Evolutionary conservation across 2,888 invertebrate species (phyloP).

Genomic region (Tolmerus cingulatus): DNA sequence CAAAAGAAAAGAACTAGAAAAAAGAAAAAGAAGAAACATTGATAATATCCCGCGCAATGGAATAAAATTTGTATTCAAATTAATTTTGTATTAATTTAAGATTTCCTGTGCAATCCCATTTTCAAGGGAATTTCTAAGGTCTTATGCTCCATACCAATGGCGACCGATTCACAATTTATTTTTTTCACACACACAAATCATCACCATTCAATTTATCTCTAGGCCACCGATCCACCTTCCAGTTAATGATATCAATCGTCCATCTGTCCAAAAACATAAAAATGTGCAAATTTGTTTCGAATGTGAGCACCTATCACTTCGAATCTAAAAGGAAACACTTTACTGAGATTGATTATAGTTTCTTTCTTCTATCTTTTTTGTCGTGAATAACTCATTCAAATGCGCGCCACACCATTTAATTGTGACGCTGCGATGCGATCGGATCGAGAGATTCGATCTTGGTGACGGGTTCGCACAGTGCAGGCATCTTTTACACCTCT

Average conservation of each 20-base stretch:
- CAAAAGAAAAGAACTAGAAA: neutral
- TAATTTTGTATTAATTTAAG: neutral
- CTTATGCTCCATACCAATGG: neutral
- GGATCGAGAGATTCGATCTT: neutral
- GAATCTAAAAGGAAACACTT: neutral
- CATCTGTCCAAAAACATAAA: neutral
- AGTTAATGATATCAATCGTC: neutral
- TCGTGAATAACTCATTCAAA: neutral
- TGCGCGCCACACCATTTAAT: neutral
- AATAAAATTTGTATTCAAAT: neutral
- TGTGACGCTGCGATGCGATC: neutral
- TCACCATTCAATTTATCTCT: neutral
- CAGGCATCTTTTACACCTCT: neutral
- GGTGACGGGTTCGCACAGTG: neutral
- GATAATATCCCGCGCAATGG: neutral
- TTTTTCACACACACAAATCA: neutral
- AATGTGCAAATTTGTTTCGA: neutral
- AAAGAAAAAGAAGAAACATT: neutral
- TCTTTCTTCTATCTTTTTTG: neutral
- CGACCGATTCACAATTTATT: neutral
- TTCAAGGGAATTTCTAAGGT: neutral
- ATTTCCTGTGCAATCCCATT: neutral
- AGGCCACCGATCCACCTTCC: neutral
- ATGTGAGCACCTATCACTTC: neutral
- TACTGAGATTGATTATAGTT: neutral